These are phyloP conservation scores for Lasioglossum figueresi DNA, from an alignment of 2,888 invertebrate species.

Conservation along the genomic window DNA sequence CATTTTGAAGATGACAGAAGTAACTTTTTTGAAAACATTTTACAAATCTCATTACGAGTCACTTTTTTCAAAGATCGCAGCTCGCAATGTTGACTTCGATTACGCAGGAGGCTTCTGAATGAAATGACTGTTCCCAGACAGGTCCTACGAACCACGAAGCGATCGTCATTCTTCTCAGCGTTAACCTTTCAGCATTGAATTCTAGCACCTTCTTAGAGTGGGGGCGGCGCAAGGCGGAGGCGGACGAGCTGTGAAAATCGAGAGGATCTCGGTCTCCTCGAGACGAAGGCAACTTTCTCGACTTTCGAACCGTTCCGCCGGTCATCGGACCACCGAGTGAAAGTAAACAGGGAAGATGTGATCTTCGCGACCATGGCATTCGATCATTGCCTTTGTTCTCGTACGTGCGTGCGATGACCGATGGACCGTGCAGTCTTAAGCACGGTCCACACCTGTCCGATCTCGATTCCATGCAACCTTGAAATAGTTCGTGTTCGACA, in stretches of 20 bases:
- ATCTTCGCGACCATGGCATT: slow-evolving; percentile 74
- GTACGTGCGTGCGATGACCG: slow-evolving; percentile 39
- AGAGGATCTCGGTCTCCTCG: slow-evolving; percentile 39
- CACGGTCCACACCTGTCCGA: neutral
- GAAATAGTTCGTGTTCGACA: neutral
- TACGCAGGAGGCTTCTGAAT: neutral
- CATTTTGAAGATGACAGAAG: too few relatives aligned
- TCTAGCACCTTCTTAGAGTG: neutral
- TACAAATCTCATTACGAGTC: too few relatives aligned
- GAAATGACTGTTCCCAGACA: neutral
- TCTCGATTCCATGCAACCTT: neutral
- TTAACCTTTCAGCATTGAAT: slow-evolving; percentile 4
- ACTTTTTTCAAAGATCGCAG: too few relatives aligned
- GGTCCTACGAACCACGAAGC: neutral
- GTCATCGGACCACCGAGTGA: slow-evolving; percentile 78
- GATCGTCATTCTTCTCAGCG: neutral
- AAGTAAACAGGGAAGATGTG: slow-evolving; percentile 74
- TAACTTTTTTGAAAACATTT: too few relatives aligned
- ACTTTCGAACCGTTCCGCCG: slow-evolving; percentile 79
- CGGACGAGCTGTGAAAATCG: slow-evolving; percentile 27
- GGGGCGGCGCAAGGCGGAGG: neutral
- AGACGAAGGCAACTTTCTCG: slow-evolving; percentile 72
- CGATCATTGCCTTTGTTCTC: slow-evolving; percentile 47
- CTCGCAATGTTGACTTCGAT: neutral
- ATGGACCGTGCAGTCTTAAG: slow-evolving; percentile 26